Percentiles rank a stretch among this genome's conserved stretches.
phyloP scores from a whole-genome alignment of 2,113 vertebrate genomes.

The Nansenia antarctica region DNA sequence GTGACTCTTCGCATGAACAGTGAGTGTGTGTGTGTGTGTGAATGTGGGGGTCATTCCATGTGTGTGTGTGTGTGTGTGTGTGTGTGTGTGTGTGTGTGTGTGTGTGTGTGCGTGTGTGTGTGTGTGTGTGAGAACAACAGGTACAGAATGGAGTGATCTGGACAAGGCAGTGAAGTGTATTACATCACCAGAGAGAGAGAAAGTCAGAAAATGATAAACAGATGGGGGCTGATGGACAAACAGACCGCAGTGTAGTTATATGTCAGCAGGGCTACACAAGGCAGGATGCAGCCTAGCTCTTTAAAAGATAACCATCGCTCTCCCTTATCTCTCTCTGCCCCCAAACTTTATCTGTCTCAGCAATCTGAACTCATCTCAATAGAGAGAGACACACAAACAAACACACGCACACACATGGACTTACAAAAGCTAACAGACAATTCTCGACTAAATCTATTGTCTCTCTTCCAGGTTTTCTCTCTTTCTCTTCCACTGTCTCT shows the following conservation, averaged over 20 bases:
- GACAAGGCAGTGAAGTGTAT: too few species aligned
- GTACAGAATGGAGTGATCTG: too few species aligned
- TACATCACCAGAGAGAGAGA: neutral
- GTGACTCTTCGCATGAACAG: neutral
- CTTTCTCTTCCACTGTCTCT: too few species aligned
- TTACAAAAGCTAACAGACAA: too few species aligned
- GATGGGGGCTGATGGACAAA: neutral
- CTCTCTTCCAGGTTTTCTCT: too few species aligned
- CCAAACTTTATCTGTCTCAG: slow-evolving; percentile 51
- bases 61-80: neutral
- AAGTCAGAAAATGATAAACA: neutral
- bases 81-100: neutral
- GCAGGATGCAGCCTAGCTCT: slow-evolving; percentile 39
- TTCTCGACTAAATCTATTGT: too few species aligned
- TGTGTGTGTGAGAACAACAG: too few species aligned
- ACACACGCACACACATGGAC: too few species aligned
- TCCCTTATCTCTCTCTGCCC: slow-evolving; percentile 44
- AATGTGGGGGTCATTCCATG: slow-evolving; percentile 6
- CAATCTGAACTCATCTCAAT: slow-evolving; percentile 52
- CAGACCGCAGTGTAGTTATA: neutral
- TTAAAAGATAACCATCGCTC: slow-evolving; percentile 64
- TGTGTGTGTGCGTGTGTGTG: too few species aligned
- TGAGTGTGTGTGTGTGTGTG: neutral
- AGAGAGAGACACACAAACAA: too few species aligned
- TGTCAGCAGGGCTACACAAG: slow-evolving; percentile 4